A percentile compares a stretch with the other conserved stretches of the same genome.
Evolutionary conservation across 2,888 invertebrate species (phyloP).

Genomic region (Nomada hirtipes): DNA sequence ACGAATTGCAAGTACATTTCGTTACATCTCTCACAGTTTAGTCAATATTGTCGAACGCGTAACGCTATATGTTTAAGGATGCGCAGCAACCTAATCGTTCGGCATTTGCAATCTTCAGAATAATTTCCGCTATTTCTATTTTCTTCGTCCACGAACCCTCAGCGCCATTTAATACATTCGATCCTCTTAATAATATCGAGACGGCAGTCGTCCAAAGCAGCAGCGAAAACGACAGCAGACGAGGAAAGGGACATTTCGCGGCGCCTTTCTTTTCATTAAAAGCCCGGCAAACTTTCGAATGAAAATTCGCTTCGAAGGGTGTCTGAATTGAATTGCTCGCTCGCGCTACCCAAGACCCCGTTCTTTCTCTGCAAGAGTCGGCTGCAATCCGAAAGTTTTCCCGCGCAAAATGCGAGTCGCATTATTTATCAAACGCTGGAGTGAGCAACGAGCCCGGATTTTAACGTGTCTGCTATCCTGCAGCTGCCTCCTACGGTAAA

Average conservation of each 20-base stretch:
- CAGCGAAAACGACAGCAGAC: background rate
- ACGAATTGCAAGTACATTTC: no score
- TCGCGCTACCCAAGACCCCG: background rate
- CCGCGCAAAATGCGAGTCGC: conserved; percentile 76
- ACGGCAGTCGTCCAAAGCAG: background rate
- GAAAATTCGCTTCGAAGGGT: conserved; percentile 52
- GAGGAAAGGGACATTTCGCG: conserved; percentile 1
- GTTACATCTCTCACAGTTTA: no score
- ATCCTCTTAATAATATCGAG: background rate
- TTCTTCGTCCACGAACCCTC: no score
- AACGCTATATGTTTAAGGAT: no score
- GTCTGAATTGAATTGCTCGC: conserved; percentile 57
- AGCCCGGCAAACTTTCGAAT: conserved; percentile 50
- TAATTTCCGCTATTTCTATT: background rate
- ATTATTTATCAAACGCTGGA: conserved; percentile 80
- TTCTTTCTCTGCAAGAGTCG: conserved; percentile 2
- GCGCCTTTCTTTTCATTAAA: conserved; percentile 56
- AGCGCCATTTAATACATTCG: no score
- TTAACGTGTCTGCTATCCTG: conserved; percentile 47
- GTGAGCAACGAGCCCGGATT: conserved; percentile 65
- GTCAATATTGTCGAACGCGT: no score
- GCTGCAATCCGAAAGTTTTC: conserved; percentile 67
- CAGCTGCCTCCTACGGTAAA: conserved; percentile 62
- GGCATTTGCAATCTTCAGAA: no score
- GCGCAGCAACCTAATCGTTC: no score